These are phyloP conservation scores for Itoplectis maculator DNA, from an alignment of 2,888 invertebrate genomes.

Conservation along the genomic window DNA sequence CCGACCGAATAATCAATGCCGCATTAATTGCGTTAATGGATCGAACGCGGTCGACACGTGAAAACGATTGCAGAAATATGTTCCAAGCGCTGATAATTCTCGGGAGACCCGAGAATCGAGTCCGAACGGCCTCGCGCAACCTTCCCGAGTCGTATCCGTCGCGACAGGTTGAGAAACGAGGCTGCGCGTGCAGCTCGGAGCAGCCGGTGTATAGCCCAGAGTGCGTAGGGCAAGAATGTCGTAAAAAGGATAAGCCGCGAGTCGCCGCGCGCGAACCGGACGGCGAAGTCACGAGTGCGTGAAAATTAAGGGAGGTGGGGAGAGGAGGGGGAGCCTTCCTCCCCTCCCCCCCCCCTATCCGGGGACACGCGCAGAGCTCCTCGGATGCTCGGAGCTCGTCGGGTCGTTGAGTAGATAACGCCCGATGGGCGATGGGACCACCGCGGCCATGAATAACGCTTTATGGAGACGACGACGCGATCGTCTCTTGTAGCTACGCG, in stretches of 20 bases:
- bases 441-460: conserved; percentile 63
- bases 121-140: too few species aligned
- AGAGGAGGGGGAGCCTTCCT: too few species aligned
- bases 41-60: too few species aligned
- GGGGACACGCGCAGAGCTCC: conserved; percentile 18
- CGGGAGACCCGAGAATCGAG: too few species aligned
- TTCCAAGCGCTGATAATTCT: too few species aligned
- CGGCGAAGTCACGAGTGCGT: conserved; percentile 38
- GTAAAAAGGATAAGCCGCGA: conserved; percentile 34
- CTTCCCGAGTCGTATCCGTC: conserved; percentile 1
- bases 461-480: conserved; percentile 63
- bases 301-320: background rate
- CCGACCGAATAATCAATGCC: too few species aligned
- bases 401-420: conserved; percentile 65
- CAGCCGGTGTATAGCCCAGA: too few species aligned
- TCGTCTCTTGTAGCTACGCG: conserved; percentile 40
- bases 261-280: conserved; percentile 16
- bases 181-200: too few species aligned
- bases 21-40: too few species aligned
- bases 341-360: too few species aligned
- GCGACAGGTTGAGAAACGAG: conserved; percentile 22
- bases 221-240: conserved; percentile 47
- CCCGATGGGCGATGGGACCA: conserved; percentile 59
- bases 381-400: conserved; percentile 1
- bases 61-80: too few species aligned